phyloP scores from a whole-genome alignment of 1,140 invertebrate genomes.

The Atta cephalotes region DNA sequence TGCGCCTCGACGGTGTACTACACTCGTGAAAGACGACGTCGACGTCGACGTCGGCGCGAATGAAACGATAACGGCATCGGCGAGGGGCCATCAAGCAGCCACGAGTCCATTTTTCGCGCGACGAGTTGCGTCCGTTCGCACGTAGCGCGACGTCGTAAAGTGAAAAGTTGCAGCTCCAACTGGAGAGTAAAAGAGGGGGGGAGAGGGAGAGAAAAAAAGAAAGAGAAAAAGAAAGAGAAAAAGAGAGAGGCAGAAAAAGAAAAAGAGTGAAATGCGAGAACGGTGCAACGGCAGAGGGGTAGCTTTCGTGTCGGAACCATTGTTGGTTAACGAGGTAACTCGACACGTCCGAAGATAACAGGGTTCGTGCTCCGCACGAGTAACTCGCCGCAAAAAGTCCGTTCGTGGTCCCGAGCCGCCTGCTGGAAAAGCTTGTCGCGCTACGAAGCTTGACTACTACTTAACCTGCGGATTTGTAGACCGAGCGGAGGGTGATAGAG shows the following conservation, averaged over 20 bases:
- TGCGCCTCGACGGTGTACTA: not conserved
- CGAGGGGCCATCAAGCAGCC: constrained; percentile 52
- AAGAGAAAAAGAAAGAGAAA: constrained; percentile 20
- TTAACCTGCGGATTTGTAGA: constrained; percentile 45
- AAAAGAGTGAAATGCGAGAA: constrained; percentile 37
- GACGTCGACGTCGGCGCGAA: constrained; percentile 10
- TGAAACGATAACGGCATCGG: constrained; percentile 60
- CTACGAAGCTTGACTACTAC: constrained; percentile 59
- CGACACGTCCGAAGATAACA: constrained; percentile 80
- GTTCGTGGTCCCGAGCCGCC: constrained; percentile 35
- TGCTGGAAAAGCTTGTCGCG: constrained; percentile 59
- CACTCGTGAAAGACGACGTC: constrained; percentile 43
- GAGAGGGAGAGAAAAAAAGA: not conserved
- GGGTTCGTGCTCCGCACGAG: constrained; percentile 78
- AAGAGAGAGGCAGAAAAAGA: not conserved
- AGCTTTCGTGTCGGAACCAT: constrained; percentile 68
- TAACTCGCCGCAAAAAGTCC: constrained; percentile 75
- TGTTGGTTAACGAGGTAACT: constrained; percentile 81
- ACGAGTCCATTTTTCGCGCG: constrained; percentile 60
- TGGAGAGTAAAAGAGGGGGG: not conserved
- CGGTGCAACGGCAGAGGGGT: not conserved
- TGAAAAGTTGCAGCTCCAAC: constrained; percentile 72
- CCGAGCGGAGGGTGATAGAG: constrained; percentile 3
- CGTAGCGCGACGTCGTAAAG: constrained; percentile 73
- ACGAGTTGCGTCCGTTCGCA: constrained; percentile 55